Base-by-base conservation (phyloP, 2,113 vertebrate genomes). In the Telmatochromis sp. region DNA sequence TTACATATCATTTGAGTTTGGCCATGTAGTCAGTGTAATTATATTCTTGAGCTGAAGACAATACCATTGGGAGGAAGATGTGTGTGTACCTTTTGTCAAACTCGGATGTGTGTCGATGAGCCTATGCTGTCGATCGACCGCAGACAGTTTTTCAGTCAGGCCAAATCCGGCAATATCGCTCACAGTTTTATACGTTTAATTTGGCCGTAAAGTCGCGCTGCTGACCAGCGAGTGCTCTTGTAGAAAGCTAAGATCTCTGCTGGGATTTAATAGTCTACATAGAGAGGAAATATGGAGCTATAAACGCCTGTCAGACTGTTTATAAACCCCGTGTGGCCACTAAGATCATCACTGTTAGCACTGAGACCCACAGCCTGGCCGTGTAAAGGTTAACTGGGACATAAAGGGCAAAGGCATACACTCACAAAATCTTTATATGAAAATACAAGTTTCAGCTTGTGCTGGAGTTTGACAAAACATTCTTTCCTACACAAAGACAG, bases 231-330 rank as follows among this genome's bases (percentile, higher is more conserved):
- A 84, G 58, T 78, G 83, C 78, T 60, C 75, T 13, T 57, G 82
- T 57, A 28, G 75, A 51, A 79, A 73, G 71, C 42, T 23, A 79
- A 87, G 47, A 54, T 79, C 60, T 33, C 82, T 87, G 79, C 75
- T 78, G 63, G 50, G 79, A 78, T 86, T 89, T 68, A 86, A 75
- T 83, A 47, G 73, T 81, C 73, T 42, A 53, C 80, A 88, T 83
- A 37, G 37, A 84, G 35, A 86, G 58, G 63, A 79, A 81, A 86
- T 89, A 86, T 19, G 42, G 81, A 57, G 54, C 58, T 14, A 82
- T 89, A 83, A 91, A 89, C 17, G 83, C 6, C 83, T 51, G 15
- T 82, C 47, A 35, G 85, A 42, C 57, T 83, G 53, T 87, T 89
- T 89, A 82, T 83, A 83, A 87, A 81, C 28, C 68, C 37, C 1